phyloP scores from a whole-genome alignment of 2,113 vertebrate genomes.

The Nycticorax nycticorax region DNA sequence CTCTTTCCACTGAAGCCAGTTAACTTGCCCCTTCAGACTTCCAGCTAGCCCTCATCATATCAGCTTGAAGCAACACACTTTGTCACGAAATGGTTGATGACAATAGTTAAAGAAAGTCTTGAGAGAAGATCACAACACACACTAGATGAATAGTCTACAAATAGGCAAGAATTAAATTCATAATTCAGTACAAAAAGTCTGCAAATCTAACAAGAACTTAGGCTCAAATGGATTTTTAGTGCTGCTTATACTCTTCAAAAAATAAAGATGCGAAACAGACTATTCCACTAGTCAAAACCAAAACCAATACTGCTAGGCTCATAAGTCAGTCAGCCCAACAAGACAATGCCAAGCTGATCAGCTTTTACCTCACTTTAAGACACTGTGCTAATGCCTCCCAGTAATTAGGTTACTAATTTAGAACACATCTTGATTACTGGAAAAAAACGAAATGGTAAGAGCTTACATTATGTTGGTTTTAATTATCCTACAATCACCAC shows the following conservation, averaged over 20 bases:
- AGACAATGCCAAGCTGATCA: constrained; percentile 31
- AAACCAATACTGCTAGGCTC: background rate
- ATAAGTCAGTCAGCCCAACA: background rate
- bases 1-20: background rate
- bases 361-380: constrained; percentile 53
- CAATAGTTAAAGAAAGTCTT: background rate
- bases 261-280: background rate
- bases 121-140: background rate
- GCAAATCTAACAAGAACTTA: background rate
- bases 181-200: background rate
- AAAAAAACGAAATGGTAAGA: background rate
- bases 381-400: constrained; percentile 30
- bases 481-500: background rate
- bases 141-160: background rate
- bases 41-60: background rate
- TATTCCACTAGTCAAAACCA: background rate
- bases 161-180: background rate
- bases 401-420: constrained; percentile 58
- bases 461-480: background rate
- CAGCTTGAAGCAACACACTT: background rate
- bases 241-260: background rate
- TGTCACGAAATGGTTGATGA: background rate
- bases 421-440: constrained; percentile 20
- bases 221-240: background rate
- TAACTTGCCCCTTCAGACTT: background rate